Percentiles rank a stretch among this genome's conserved stretches.
Conservation (phyloP, 1,140 invertebrate genomes). For the Neoseiulus cucumeris region DNA sequence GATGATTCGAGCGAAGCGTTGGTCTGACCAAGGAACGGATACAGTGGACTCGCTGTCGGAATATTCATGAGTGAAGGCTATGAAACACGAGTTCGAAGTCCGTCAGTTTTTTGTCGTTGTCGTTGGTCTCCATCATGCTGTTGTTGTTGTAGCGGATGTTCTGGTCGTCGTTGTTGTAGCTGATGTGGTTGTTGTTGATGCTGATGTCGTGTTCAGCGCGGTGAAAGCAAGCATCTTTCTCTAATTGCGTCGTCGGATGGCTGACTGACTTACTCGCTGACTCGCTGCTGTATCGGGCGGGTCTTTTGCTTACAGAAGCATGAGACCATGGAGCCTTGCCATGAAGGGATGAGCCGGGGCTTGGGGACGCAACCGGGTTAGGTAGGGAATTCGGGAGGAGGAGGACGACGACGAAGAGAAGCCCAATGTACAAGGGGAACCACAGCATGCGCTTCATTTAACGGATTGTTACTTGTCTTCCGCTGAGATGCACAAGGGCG, state of each 20-base stretch:
- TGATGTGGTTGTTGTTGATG: not conserved
- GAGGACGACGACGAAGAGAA: no score
- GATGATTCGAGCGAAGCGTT: no score
- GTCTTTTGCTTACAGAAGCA: conserved; percentile 11
- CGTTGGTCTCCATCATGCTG: not conserved
- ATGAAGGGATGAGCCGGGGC: no score
- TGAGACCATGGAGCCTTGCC: not conserved
- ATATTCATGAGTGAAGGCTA: no score
- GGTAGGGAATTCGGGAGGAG: no score
- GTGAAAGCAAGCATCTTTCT: not conserved
- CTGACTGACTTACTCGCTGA: not conserved
- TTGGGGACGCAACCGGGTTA: no score
- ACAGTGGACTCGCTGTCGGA: no score
- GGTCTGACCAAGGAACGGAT: no score
- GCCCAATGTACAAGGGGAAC: no score
- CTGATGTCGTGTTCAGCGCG: no score
- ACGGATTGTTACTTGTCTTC: not conserved
- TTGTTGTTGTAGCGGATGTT: not conserved
- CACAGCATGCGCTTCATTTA: no score
- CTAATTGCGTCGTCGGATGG: not conserved
- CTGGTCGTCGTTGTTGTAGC: not conserved
- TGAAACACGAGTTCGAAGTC: no score
- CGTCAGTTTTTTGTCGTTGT: not conserved
- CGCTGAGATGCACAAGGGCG: not conserved
- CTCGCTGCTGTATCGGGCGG: not conserved